phyloP scores from a whole-genome alignment of 2,113 vertebrate species.

The Dipodomys merriami region DNA sequence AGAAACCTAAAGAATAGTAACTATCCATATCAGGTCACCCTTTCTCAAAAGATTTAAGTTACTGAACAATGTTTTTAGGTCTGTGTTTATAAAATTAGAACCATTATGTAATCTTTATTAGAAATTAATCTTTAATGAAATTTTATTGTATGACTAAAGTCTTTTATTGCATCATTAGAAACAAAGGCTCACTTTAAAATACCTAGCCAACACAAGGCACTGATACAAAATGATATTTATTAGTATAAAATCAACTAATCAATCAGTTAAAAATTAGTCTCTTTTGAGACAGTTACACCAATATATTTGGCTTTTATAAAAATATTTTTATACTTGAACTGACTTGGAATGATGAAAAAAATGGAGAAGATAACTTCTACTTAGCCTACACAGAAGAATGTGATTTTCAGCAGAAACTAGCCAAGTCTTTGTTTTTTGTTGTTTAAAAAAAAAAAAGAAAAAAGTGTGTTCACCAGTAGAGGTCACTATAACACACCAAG shows the following conservation, averaged over 20 bases:
- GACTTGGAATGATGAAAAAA: not conserved
- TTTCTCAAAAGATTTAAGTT: not conserved
- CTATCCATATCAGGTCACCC: not conserved
- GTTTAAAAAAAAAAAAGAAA: not conserved
- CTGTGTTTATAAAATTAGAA: constrained; percentile 1
- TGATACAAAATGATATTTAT: not conserved
- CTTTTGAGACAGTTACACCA: not conserved
- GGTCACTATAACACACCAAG: constrained; percentile 56
- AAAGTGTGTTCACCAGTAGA: constrained; percentile 61
- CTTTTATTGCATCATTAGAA: not conserved
- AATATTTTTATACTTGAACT: not conserved
- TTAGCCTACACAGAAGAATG: not conserved
- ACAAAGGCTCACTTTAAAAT: not conserved
- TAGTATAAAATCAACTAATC: not conserved
- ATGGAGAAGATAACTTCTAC: not conserved
- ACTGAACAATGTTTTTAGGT: not conserved
- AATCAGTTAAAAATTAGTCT: not conserved
- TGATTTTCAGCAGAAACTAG: not conserved
- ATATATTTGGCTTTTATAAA: not conserved
- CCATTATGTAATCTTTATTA: not conserved
- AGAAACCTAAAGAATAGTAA: not conserved
- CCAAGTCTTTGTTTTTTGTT: not conserved
- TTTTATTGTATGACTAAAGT: not conserved
- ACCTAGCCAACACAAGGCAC: not conserved
- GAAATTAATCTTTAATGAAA: constrained; percentile 2